Conservation (phyloP, 2,113 vertebrate species). For the Clinocottus analis region DNA sequence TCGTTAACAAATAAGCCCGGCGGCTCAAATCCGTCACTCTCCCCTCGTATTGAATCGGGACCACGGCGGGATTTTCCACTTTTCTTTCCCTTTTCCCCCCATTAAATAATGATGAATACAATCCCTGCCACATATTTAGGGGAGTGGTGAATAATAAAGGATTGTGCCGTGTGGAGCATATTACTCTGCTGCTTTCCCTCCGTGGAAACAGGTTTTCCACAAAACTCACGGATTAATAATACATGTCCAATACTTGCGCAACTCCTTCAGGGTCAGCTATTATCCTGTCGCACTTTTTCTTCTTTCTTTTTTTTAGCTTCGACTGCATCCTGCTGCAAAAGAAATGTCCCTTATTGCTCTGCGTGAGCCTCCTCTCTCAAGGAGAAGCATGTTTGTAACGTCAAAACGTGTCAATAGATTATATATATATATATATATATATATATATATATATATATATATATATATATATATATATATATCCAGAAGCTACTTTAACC, state of each 20-base stretch:
- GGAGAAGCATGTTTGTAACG: not conserved
- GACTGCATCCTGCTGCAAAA: conserved; percentile 45
- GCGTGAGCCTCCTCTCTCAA: not conserved
- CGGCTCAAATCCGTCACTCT: conserved; percentile 42
- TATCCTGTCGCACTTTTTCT: conserved; percentile 46
- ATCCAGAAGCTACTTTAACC: not conserved
- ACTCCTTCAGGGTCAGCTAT: conserved; percentile 65
- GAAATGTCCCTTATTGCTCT: conserved; percentile 12
- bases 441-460: too few species aligned
- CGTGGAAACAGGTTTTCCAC: conserved; percentile 67
- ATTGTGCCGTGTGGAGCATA: conserved; percentile 50
- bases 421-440: too few species aligned
- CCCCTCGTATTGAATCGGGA: conserved; percentile 22
- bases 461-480: too few species aligned
- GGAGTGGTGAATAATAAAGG: conserved; percentile 66
- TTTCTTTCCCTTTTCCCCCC: conserved; percentile 55
- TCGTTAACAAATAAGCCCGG: conserved; percentile 23
- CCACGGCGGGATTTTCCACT: conserved; percentile 41
- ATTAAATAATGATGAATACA: conserved; percentile 72
- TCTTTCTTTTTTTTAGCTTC: too few species aligned
- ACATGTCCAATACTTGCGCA: conserved; percentile 67
- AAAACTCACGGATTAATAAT: conserved; percentile 74
- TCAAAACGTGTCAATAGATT: too few species aligned
- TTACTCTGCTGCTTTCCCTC: conserved; percentile 47
- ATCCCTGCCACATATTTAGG: conserved; percentile 52